Percentiles rank a stretch among this genome's conserved stretches.
These are phyloP conservation scores for Buphagus erythrorhynchus DNA, from an alignment of 2,797 vertebrate genomes.

Conservation along the genomic window DNA sequence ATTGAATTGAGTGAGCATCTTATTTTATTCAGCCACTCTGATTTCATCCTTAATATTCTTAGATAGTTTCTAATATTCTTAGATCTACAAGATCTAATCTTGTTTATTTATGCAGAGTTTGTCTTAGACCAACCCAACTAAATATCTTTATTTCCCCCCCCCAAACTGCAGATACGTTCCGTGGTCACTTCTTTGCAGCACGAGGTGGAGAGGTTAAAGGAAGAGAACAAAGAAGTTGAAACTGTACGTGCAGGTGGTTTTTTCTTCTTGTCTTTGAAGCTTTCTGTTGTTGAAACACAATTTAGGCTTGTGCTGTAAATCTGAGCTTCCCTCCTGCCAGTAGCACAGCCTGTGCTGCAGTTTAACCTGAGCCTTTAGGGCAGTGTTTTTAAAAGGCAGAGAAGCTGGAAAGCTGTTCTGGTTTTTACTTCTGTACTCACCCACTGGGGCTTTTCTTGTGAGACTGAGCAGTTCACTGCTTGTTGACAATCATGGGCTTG, in stretches of 20 bases:
- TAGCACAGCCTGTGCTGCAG: not conserved
- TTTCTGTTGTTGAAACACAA: not conserved
- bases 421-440: not conserved
- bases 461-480: not conserved
- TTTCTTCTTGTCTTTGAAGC: not conserved
- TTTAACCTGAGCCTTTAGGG: not conserved
- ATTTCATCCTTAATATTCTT: not conserved
- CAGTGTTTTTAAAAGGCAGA: not conserved
- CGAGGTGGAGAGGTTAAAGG: slow-evolving; percentile 87
- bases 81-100: no score
- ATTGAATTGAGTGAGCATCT: not conserved
- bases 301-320: not conserved
- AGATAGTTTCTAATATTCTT: accelerated
- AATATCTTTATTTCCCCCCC: not conserved
- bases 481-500: not conserved
- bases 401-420: not conserved
- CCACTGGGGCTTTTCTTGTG: not conserved
- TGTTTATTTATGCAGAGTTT: not conserved
- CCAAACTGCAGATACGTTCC: slow-evolving; percentile 80
- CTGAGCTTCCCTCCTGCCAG: not conserved
- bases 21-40: not conserved
- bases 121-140: not conserved
- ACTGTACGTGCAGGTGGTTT: slow-evolving; percentile 79
- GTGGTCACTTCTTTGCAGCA: slow-evolving; percentile 84
- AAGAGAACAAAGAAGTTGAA: slow-evolving; percentile 86